Base-by-base conservation (phyloP, 2,888 invertebrate species). In the Steromphala cineraria region DNA sequence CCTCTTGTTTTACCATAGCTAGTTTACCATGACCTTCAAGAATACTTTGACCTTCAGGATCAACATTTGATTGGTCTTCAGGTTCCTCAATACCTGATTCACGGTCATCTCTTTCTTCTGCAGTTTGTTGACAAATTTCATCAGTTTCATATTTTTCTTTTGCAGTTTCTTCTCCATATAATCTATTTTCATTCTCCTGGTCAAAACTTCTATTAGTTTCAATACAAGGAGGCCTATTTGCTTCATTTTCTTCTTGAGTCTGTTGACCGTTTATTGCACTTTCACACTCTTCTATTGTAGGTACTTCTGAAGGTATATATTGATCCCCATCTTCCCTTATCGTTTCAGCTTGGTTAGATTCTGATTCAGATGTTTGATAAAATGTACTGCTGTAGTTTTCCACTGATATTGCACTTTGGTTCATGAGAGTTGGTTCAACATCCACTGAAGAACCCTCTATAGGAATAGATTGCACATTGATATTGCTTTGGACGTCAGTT, bases 271-370 rank as follows among this genome's bases (percentile, higher is more conserved):
- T 71, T 31, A 53, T 67, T 31, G n/a, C 46, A 21, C 53, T 55
- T 55, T 71, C 56, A 13, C 56, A 53, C 21, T 74, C 74, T 24
- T 75, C 76, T 74, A 67, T 67, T 40, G 40, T 52, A 24, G 19
- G 21, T 55, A 17, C 71, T 46, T 71, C 80, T 62, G 15, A 21
- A n/a, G 80, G 75, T 36, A 28, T 13, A 24, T 71, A 62, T 28
- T 78, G 74, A 52, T 80, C 79, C 4, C 53, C 56, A 55, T 67
- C 67, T 67, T 71, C 77, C 36, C 5, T 15, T 24, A 7, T 31
- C 28, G n/a, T 24, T 56, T 56, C 46, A 5, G 13, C 46, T 10
- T 5, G 13, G 46, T 46, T 46, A 13, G 46, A 10, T 8, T 46
- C 10, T 10, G 10, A 10, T 10, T 1, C 1, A 46, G 10, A 10